Evolutionary conservation across 2,797 vertebrate species (phyloP).

Genomic region (Ctenopoma kingsleyae): DNA sequence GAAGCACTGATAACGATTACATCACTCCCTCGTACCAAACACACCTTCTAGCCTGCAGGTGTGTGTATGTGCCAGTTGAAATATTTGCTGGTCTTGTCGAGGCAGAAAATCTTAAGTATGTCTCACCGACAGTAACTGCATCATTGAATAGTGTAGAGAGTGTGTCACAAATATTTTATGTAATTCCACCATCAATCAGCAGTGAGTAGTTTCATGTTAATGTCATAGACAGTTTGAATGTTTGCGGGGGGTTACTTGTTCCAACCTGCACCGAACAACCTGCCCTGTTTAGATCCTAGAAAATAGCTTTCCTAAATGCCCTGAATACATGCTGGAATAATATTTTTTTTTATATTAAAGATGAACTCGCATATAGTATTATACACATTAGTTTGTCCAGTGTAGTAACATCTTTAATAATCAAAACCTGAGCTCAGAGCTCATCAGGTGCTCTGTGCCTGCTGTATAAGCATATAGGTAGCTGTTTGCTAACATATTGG

Average conservation of each 20-base stretch:
- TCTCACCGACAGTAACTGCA: conserved; percentile 9
- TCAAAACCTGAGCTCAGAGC: too few relatives aligned
- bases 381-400: neutral
- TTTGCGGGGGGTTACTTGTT: neutral
- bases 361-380: neutral
- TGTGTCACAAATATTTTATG: conserved; percentile 26
- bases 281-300: conserved; percentile 1
- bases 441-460: too few relatives aligned
- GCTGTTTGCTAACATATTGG: neutral
- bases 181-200: conserved; percentile 7
- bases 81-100: conserved; percentile 26
- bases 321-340: neutral
- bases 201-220: neutral
- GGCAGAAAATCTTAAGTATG: conserved; percentile 31
- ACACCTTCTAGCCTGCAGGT: conserved; percentile 39
- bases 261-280: conserved; percentile 23
- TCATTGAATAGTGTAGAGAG: neutral
- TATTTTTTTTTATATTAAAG: neutral
- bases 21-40: conserved; percentile 25
- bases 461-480: too few relatives aligned
- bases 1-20: conserved; percentile 14
- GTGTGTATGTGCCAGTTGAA: conserved; percentile 25
- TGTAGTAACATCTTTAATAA: too few relatives aligned
- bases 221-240: conserved; percentile 4
- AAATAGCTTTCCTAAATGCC: conserved; percentile 5